These are phyloP conservation scores for Heptranchias perlo DNA, from an alignment of 2,113 vertebrate species.

Conservation along the genomic window DNA sequence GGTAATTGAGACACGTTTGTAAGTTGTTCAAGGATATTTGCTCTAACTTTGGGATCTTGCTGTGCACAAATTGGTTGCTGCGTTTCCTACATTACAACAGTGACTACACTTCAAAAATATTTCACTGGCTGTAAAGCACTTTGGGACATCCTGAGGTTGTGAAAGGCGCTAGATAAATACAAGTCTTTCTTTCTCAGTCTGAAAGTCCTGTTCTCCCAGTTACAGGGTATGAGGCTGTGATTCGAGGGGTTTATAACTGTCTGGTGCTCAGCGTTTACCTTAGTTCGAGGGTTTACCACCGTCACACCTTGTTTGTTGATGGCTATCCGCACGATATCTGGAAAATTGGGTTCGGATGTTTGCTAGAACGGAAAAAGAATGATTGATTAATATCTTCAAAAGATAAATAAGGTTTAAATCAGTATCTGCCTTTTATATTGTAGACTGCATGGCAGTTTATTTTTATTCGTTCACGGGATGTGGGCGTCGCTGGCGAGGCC, in stretches of 20 bases:
- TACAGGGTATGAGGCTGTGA: not conserved
- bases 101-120: not conserved
- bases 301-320: slow-evolving; percentile 85
- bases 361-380: slow-evolving; percentile 61
- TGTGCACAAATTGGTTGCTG: not conserved
- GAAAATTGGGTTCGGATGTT: slow-evolving; percentile 80
- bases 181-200: not conserved
- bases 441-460: not conserved
- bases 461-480: no score
- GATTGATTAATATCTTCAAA: not conserved
- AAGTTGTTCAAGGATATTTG: not conserved
- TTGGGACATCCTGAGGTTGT: not conserved
- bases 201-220: not conserved
- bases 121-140: not conserved
- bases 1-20: not conserved
- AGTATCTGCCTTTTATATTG: not conserved
- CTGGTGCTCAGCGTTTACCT: slow-evolving; percentile 59
- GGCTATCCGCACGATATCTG: slow-evolving; percentile 83
- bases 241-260: not conserved
- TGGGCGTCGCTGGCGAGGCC: no score
- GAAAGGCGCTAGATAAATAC: not conserved
- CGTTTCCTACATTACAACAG: not conserved
- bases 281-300: slow-evolving; percentile 85
- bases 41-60: not conserved
- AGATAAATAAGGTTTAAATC: not conserved